These are phyloP conservation scores for Sinocyclocheilus rhinocerous DNA, from an alignment of 2,113 vertebrate genomes.

Conservation along the genomic window DNA sequence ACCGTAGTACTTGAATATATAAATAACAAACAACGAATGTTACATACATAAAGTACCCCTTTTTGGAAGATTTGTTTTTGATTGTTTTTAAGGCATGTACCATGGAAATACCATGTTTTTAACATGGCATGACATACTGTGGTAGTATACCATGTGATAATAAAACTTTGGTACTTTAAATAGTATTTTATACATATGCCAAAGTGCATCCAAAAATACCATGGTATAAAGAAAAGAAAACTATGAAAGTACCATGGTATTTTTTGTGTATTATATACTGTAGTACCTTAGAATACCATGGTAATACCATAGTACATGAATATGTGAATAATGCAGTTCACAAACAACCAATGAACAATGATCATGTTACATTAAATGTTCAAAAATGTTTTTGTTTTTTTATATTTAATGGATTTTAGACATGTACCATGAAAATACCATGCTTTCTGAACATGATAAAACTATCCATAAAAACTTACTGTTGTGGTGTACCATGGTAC, in stretches of 20 bases:
- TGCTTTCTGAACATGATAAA: background rate
- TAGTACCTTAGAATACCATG: too few relatives aligned
- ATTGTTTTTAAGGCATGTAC: background rate
- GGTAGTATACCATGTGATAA: background rate
- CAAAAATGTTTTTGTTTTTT: too few relatives aligned
- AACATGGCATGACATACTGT: background rate
- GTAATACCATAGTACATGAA: too few relatives aligned
- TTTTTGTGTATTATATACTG: background rate
- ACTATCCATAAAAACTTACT: too few relatives aligned
- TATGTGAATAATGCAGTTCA: too few relatives aligned
- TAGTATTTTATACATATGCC: background rate
- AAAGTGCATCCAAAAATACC: background rate
- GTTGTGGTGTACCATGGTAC: too few relatives aligned
- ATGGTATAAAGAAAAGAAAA: background rate
- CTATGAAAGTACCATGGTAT: background rate
- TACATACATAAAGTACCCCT: background rate
- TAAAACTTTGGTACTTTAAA: background rate
- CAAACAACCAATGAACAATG: too few relatives aligned
- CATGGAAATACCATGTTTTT: background rate
- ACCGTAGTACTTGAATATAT: too few relatives aligned
- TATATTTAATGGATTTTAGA: background rate
- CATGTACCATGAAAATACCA: background rate
- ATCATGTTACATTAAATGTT: too few relatives aligned
- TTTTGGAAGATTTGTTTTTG: background rate
- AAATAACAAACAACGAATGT: background rate